phyloP scores from a whole-genome alignment of 2,113 vertebrate genomes.

The Ammospiza caudacuta region DNA sequence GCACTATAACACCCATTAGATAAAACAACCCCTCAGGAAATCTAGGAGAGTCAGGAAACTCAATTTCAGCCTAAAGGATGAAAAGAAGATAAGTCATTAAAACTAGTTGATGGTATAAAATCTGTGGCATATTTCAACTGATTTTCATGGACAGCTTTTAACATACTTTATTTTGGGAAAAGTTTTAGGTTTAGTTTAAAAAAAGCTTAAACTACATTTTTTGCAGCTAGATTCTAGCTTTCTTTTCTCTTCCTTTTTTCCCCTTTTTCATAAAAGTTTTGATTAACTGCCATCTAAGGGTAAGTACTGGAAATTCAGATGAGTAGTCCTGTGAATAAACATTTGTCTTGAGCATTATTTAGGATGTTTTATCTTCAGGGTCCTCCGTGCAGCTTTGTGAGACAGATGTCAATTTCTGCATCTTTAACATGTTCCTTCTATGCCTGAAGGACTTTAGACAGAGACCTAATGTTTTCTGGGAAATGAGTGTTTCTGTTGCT shows the following conservation, averaged over 20 bases:
- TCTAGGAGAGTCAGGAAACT: not conserved
- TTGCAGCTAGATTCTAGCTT: not conserved
- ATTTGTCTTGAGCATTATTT: not conserved
- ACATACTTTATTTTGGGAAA: not conserved
- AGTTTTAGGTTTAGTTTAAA: not conserved
- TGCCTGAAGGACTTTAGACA: not conserved
- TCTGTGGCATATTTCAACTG: not conserved
- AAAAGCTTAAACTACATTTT: not conserved
- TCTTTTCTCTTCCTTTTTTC: not conserved
- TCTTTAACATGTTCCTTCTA: not conserved
- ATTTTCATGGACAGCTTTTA: not conserved
- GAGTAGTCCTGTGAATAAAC: not conserved
- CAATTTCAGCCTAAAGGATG: not conserved
- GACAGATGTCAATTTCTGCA: constrained; percentile 9
- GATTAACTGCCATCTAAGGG: not conserved
- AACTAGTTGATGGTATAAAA: not conserved
- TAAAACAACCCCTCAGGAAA: not conserved
- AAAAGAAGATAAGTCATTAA: not conserved
- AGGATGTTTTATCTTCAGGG: not conserved
- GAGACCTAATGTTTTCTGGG: not conserved
- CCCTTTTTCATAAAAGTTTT: not conserved
- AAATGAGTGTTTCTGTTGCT: constrained; percentile 27
- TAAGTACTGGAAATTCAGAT: not conserved
- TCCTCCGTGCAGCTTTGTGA: not conserved
- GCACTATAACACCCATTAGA: not conserved